phyloP scores from a whole-genome alignment of 2,797 vertebrate genomes.

The Rhinatrema bivittatum region DNA sequence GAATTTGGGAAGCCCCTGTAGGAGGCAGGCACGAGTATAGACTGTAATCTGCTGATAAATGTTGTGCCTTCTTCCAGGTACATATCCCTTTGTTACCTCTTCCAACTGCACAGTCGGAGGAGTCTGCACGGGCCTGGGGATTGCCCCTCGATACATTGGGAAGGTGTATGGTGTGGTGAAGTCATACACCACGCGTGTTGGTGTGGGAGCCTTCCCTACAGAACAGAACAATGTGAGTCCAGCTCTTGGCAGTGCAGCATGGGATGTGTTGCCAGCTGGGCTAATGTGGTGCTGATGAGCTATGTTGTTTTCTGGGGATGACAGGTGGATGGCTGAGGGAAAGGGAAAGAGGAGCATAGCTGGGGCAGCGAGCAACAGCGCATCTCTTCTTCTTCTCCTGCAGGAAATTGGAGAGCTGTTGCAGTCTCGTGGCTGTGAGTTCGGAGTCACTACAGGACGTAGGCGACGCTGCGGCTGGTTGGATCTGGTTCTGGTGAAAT shows the following conservation, averaged over 20 bases:
- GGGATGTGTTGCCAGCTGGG: too few relatives aligned
- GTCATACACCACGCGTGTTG: constrained; percentile 70
- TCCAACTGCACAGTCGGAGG: constrained; percentile 74
- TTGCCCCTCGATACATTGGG: constrained; percentile 63
- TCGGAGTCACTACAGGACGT: constrained; percentile 70
- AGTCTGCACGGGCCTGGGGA: constrained; percentile 68
- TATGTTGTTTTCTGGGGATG: too few relatives aligned
- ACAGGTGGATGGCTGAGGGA: too few relatives aligned
- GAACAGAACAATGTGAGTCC: constrained; percentile 57
- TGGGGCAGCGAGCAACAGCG: too few relatives aligned
- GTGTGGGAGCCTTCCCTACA: constrained; percentile 71
- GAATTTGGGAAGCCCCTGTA: too few relatives aligned
- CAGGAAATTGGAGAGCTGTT: constrained; percentile 57
- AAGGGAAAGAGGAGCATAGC: too few relatives aligned
- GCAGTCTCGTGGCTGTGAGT: constrained; percentile 61
- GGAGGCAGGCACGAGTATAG: too few relatives aligned
- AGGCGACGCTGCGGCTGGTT: constrained; percentile 72
- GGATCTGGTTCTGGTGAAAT: constrained; percentile 69
- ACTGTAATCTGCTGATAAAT: too few relatives aligned
- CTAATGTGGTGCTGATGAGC: too few relatives aligned
- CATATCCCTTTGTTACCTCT: constrained; percentile 73
- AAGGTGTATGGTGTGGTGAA: constrained; percentile 73
- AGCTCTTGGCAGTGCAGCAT: background rate
- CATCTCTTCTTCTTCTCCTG: background rate
- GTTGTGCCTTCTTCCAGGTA: constrained; percentile 39